These are phyloP conservation scores for Aegithalos caudatus DNA, from an alignment of 2,113 vertebrate genomes.

Conservation along the genomic window DNA sequence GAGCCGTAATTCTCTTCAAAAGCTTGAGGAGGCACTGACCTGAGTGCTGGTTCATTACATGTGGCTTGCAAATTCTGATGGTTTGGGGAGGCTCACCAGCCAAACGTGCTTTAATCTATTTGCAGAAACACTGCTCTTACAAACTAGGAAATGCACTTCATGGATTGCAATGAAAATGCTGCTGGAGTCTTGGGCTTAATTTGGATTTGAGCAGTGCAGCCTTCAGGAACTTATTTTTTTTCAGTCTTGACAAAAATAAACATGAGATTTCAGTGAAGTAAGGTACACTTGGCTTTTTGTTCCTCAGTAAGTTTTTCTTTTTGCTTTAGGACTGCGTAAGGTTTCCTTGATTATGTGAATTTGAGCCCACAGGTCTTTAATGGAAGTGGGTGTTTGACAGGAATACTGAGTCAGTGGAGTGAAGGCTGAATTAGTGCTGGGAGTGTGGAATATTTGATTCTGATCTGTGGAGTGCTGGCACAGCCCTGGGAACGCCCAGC, in stretches of 20 bases:
- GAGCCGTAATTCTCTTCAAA: conserved; percentile 68
- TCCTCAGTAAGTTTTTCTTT: conserved; percentile 60
- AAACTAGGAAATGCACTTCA: conserved; percentile 58
- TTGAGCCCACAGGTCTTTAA: conserved; percentile 20
- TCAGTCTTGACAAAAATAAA: conserved; percentile 76
- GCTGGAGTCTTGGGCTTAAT: conserved; percentile 67
- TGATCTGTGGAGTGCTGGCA: not conserved
- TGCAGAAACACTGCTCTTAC: conserved; percentile 58
- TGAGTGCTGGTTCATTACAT: conserved; percentile 27
- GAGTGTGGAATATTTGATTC: conserved; percentile 42
- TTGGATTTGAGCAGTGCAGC: conserved; percentile 66
- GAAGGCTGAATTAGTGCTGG: conserved; percentile 47
- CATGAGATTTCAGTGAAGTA: conserved; percentile 71
- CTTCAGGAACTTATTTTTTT: conserved; percentile 35
- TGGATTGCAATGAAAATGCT: conserved; percentile 54
- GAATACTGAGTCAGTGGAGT: conserved; percentile 31
- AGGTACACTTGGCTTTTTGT: conserved; percentile 74
- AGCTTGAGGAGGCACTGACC: conserved; percentile 55
- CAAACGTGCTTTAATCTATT: conserved; percentile 55
- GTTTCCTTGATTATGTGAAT: conserved; percentile 70
- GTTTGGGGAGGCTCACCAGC: conserved; percentile 60
- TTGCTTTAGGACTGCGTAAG: conserved; percentile 73
- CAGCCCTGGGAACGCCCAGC: not conserved
- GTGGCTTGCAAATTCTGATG: conserved; percentile 60
- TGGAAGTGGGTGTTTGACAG: conserved; percentile 55